Base-by-base conservation (phyloP, 2,888 invertebrate genomes). In the Xestobium rufovillosum region DNA sequence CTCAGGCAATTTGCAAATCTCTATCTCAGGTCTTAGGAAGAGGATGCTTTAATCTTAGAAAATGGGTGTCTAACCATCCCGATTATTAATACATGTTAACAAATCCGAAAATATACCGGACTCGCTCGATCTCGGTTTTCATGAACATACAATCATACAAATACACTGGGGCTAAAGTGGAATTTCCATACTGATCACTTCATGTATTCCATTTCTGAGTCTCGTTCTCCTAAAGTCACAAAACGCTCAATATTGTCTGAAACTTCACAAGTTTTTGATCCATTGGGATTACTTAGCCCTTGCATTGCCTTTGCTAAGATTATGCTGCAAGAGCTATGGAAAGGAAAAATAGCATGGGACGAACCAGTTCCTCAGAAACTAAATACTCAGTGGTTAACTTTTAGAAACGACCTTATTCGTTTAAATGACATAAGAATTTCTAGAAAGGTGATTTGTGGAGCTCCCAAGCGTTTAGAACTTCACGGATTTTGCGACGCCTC, bases 291-390 rank as follows among this genome's bases (percentile, higher is more conserved):
- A 8, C 4, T 36, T 3, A 10, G 27, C 2, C 39, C 35, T 9
- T 10, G 11, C 8, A 26, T 31, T 6, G 12, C 35, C 6, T 4
- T 26, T 1, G 35, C 35, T 11, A 39, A 39, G 17, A 31, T 35
- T 1, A 26, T 35, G 2, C 2, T 39, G n/a, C 34, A 39, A 31
- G 10, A 31, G 11, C 16, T 39, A 2, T 39, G 30, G 31, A 4
- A 9, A 9, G 9, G 8, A 3, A 15, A 37, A 2, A 2, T 31
- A 11, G 15, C 12, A 3, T 37, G 37, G 37, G 37, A 32, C 17
- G 37, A 37, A 9, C 4, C 14, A 1, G 14, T 37, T 8, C 37
- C 32, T 12, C 4, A 12, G 10, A 28, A 32, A 8, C 14, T 37
- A 2, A 2, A 12, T 3, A 37, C 4, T 1, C 15, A 2, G 2